Base-by-base conservation (phyloP, 2,113 vertebrate species). In the Rutilus rutilus region DNA sequence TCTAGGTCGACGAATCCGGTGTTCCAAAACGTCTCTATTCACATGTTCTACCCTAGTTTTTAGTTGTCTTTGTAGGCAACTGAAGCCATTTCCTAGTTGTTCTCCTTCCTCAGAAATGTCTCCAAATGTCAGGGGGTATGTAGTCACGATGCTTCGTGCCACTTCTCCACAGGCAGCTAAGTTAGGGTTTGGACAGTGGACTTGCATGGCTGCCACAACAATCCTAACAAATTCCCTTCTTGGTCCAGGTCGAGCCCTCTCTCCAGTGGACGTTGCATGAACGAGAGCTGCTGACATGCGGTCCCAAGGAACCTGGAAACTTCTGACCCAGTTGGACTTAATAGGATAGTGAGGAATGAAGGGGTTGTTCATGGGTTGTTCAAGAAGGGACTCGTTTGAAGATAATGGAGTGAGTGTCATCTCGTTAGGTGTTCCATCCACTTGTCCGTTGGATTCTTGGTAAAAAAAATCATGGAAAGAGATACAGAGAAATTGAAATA, bases 41-140 rank as follows among this genome's bases (percentile, higher is more conserved):
- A 85, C 78, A 42, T 88, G 87, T 47, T 88, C 78, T 15, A 69
- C 87, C 65, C 84, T 82, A 1, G 78, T 88, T 47, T 88, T 88
- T n/a, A 88, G 59, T 57, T 88, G 87, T 73, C 71, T 86, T 57
- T 85, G 83, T 33, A 88, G 50, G 47, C 78, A 88, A 47, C 74
- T 82, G 54, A 75, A 88, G 23, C 87, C 84, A 14, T 75, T 77
- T 50, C 87, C 84, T 23, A 88, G 60, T 23, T 85, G 83, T 65
- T 88, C 87, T 25, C 87, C 87, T 85, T 88, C 87, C 45, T 82
- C 84, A 50, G 87, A 69, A 65, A 75, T 81, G 78, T 88, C 87
- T 47, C 78, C 83, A 69, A 88, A 82, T 54, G 78, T 78, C 52
- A 27, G 30, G 15, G 87, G 87, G 75, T 78, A 85, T 30, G 64